Evolutionary conservation across 2,888 invertebrate genomes (phyloP).

Genomic region (Acronicta psi): DNA sequence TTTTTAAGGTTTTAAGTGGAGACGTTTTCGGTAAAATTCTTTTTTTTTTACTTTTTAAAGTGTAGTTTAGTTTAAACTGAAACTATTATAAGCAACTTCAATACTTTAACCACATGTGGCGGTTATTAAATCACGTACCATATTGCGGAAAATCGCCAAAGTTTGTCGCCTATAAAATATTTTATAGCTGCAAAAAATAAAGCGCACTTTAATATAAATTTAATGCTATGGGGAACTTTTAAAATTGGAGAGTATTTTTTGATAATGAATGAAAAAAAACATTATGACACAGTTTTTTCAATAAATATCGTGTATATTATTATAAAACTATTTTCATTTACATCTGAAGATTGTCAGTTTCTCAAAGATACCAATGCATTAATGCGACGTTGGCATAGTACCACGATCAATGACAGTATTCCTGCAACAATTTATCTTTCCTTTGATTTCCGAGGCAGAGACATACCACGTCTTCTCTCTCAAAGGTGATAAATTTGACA

Average conservation of each 20-base stretch:
- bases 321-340: not conserved
- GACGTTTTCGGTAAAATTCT: not conserved
- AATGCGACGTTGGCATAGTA: constrained; percentile 2
- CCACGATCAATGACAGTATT: constrained; percentile 25
- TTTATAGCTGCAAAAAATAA: constrained; percentile 60
- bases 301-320: not conserved
- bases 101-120: constrained; percentile 61
- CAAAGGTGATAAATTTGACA: constrained; percentile 65
- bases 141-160: constrained; percentile 66
- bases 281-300: no score
- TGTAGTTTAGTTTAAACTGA: constrained; percentile 31
- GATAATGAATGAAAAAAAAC: no score
- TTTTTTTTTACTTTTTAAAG: constrained; percentile 24
- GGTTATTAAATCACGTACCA: constrained; percentile 71
- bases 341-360: not conserved
- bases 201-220: constrained; percentile 48
- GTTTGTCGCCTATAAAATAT: constrained; percentile 62
- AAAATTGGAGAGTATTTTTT: constrained; percentile 5
- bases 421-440: constrained; percentile 41
- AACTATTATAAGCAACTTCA: constrained; percentile 55
- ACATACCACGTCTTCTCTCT: constrained; percentile 28
- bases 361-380: not conserved
- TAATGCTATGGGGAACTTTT: constrained; percentile 41
- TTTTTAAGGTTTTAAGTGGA: not conserved
- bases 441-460: constrained; percentile 41